Evolutionary conservation across 2,888 invertebrate species (phyloP).

Genomic region (Allacma fusca): DNA sequence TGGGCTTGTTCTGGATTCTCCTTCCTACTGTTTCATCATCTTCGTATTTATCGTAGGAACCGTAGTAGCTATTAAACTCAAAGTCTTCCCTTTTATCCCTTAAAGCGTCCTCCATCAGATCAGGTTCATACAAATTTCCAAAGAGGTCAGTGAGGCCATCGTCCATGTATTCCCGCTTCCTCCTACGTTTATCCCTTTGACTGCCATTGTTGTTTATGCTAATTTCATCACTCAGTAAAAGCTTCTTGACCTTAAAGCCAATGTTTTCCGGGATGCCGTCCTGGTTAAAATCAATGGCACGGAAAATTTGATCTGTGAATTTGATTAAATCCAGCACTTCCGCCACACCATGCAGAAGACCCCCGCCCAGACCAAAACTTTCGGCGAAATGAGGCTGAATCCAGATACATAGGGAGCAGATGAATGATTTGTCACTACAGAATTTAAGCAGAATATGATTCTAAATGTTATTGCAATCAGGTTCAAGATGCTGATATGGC

Average conservation of each 20-base stretch:
- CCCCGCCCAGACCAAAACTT: conserved; percentile 47
- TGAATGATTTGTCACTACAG: conserved; percentile 28
- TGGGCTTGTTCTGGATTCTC: too few relatives aligned
- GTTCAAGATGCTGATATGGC: too few relatives aligned
- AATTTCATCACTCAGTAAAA: conserved; percentile 35
- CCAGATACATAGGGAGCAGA: conserved; percentile 52
- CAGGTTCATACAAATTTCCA: too few relatives aligned
- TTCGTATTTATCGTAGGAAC: too few relatives aligned
- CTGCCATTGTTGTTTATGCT: too few relatives aligned
- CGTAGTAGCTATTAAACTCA: too few relatives aligned
- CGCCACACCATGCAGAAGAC: conserved; percentile 40
- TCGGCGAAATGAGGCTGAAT: conserved; percentile 52
- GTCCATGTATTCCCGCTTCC: background rate
- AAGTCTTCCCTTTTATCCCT: too few relatives aligned
- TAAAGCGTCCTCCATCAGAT: too few relatives aligned
- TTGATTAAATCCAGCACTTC: conserved; percentile 46
- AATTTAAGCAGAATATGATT: background rate
- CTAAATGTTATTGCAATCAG: too few relatives aligned
- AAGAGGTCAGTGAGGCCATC: too few relatives aligned
- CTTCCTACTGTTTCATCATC: too few relatives aligned
- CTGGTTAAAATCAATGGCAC: conserved; percentile 49
- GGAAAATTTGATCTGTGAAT: conserved; percentile 46
- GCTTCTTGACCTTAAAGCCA: conserved; percentile 45
- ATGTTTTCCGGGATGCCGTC: conserved; percentile 51
- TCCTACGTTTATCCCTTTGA: background rate